phyloP scores from a whole-genome alignment of 64 coral and sea anemone genomes.

The Stichodactyla mertensii region DNA sequence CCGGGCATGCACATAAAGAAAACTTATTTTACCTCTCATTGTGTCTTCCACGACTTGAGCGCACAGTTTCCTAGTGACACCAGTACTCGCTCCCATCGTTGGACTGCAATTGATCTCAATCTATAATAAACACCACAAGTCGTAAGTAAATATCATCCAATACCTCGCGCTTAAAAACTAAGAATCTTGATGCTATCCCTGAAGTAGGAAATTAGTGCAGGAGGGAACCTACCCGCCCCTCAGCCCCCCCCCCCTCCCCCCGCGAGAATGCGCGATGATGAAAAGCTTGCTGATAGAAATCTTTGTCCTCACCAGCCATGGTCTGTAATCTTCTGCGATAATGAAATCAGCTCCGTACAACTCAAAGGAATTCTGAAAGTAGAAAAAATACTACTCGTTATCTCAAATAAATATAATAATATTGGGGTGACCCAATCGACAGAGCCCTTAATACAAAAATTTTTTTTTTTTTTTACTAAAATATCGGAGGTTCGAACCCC shows the following conservation, averaged over 20 bases:
- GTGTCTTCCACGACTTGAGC: conserved; percentile 95
- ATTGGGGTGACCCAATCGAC: too few species aligned
- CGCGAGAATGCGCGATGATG: too few species aligned
- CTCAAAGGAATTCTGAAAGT: conserved; percentile 93
- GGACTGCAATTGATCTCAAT: conserved; percentile 99
- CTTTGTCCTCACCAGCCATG: conserved; percentile 81
- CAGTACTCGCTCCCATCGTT: conserved; percentile 88
- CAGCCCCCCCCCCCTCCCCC: too few species aligned
- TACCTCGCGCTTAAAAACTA: background rate
- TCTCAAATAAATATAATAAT: too few species aligned
- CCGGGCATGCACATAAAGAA: background rate
- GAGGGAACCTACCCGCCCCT: too few species aligned
- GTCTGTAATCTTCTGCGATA: conserved; percentile 88
- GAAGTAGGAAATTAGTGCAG: background rate
- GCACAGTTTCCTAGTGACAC: conserved; percentile 83
- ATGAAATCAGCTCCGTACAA: conserved; percentile 96
- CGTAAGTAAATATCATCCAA: background rate
- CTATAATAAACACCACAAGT: conserved; percentile 18
- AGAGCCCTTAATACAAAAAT: too few species aligned
- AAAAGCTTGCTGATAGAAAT: background rate
- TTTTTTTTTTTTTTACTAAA: too few species aligned
- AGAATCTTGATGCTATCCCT: too few species aligned
- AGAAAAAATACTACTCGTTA: background rate
- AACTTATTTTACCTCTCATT: conserved; percentile 75
- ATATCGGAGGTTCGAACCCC: too few species aligned